Evolutionary conservation across 1,140 invertebrate species (phyloP), one percentile per base, ranked within the genome.

Genomic region (Pogonognathellus flavescens): DNA sequence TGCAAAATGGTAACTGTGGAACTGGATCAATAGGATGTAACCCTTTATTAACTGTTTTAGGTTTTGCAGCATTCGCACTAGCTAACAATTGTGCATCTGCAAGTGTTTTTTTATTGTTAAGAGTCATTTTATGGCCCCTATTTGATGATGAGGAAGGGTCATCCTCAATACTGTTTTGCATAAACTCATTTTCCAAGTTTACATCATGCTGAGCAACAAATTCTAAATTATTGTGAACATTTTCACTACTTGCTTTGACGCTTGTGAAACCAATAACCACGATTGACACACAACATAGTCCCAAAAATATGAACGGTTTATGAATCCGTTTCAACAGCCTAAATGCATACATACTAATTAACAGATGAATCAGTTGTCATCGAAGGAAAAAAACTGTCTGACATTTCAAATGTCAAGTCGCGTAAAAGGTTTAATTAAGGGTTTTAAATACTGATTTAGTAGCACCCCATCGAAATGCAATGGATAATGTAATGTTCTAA

Each of bases 221-320:
- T 1, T 55, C 62, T 10, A 66, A 6, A 25, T 9, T n/a, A 7
- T 7, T 25, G 41, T 76, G 25, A 10, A n/a, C 18, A 76, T 50
- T 4, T 76, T 18, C 25, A 49, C 16, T 41, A 49, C 41, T 31
- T 11, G 25, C 31, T 50, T 25, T 50, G 2, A 72, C 83, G 50
- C 49, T 72, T 9, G 62, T 72, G 22, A 84, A 72, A 72, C 84
- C 72, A 60, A 84, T 49, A 16, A 80, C 25, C n/a, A 81, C 22
- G 10, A 59, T 16, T 13, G 20, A 14, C 25, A 80, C 10, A 70
- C 82, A 62, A 52, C 60, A 66, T 8, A 85, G 22, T 25, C 60
- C 70, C 6, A 86, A 59, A 53, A 84, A 84, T 31, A 84, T 80
- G n/a, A 86, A 82, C 9, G 86, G 86, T 86, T 53, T 72, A 52